Base-by-base conservation (phyloP, 2,888 invertebrate species). In the Lypha dubia region DNA sequence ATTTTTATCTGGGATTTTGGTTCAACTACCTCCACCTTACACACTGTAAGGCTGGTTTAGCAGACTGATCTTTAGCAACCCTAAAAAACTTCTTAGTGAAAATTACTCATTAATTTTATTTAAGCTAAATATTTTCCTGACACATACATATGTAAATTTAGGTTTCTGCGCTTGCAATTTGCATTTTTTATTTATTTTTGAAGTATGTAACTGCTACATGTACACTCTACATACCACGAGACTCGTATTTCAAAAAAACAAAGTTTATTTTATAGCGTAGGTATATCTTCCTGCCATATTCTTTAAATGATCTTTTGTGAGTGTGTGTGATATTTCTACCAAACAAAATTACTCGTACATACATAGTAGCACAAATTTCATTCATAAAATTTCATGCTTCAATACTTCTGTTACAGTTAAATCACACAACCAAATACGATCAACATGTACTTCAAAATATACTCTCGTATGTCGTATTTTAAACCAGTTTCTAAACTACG, bases 371-470 rank as follows among this genome's bases (percentile, higher is more conserved):
- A 81, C 44, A 83, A 86, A 87, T 79, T 87, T 83, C 86, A 87
- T 87, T 87, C 87, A 87, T 86, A 83, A 86, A 85, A 76, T 79
- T 79, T 56, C 73, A 79, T 79, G 74, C 65, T 62, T 76, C 67
- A 51, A 67, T 80, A 76, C 79, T 76, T 67, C 49, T 75, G 60
- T 80, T 79, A 67, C 79, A 84, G 68, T 53, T 58, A 81, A 65
- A 51, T 41, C 71, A 46, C 56, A 62, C 13, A 38, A 71, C 46
- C 22, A 44, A 41, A 53, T 8, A 41, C 28, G 1, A 17, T 44
- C 62, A 22, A 3, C 38, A 13, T 28, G 5, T 28, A 28, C 28
- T 28, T 5, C 28, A 28, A 28, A 4, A 28, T 28, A 28, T 28
- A n/a, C 28, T 28, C 5, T 28, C 2, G 28, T n/a, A n/a, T n/a